Evolutionary conservation across 2,797 vertebrate species (phyloP), one percentile per base, ranked within the genome.

Genomic region (Bovichtus variegatus): DNA sequence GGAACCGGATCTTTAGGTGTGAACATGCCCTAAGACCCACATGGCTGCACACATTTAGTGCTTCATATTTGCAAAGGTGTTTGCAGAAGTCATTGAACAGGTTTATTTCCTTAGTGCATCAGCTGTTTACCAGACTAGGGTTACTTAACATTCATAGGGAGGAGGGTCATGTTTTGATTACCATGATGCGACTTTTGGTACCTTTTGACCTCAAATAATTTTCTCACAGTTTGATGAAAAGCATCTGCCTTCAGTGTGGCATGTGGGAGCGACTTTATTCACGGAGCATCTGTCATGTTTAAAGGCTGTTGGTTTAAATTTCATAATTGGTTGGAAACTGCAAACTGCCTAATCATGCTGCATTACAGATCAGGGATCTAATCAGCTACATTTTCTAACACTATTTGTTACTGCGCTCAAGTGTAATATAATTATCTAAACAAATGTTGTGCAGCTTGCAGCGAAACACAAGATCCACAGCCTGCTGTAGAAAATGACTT

Each of bases 131-230:
- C 43, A 74, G 19, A 71, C 60, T 49, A 46, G 58, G 68, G 59
- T 88, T 55, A 71, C 59, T 89, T 71, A 84, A 69, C 82, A 88
- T 89, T 91, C 82, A 82, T 7, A 23, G 27, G 34, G 58, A 80
- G 38, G 50, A 43, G 59, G 38, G 79, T 66, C 67, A 27, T 25
- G 41, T 81, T 91, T 89, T 86, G 87, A 94, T 91, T 78, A 78
- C 58, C 54, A 49, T 29, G 53, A 76, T 72, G 55, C 5, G 51
- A 80, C 84, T 80, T 85, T 75, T 79, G 63, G 59, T 72, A 68
- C 58, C 50, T 63, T 60, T 71, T 73, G 65, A 78, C 75, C 76
- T 82, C 44, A 41, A 71, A 64, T 18, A 66, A 58, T 64, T 69
- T 65, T 64, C 29, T 65, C 53, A 38, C 40, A 4, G 23, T 34